phyloP scores from a whole-genome alignment of 2,888 invertebrate species.

The Cryptus viduatorius region DNA sequence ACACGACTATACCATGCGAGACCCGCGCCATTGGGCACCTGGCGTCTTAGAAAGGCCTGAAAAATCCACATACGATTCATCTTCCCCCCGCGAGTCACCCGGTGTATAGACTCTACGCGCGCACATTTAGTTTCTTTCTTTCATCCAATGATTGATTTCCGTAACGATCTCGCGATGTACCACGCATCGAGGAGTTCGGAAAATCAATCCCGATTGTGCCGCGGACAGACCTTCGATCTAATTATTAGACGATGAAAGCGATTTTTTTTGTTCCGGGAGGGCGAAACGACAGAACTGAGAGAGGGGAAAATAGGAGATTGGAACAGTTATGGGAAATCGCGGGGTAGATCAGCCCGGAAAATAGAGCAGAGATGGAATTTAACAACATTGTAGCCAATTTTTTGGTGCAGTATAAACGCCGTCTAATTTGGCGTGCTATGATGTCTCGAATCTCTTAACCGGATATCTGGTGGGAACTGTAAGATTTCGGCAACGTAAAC shows the following conservation, averaged over 20 bases:
- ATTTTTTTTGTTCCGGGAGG: constrained; percentile 11
- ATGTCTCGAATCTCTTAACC: constrained; percentile 8
- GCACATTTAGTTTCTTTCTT: constrained; percentile 1
- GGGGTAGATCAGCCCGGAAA: background rate
- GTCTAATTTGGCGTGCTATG: background rate
- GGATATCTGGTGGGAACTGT: constrained; percentile 7
- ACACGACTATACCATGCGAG: background rate
- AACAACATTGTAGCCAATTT: background rate
- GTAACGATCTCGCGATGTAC: background rate
- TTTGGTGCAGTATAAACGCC: background rate
- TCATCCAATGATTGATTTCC: constrained; percentile 19
- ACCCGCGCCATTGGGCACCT: constrained; percentile 30
- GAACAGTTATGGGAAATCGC: background rate
- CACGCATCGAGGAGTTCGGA: background rate
- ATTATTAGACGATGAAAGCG: constrained; percentile 20
- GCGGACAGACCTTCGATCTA: background rate
- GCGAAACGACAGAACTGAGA: background rate
- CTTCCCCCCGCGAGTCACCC: background rate
- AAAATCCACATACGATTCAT: constrained; percentile 40
- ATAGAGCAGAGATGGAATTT: background rate
- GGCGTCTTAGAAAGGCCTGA: constrained; percentile 22
- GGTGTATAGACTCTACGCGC: background rate
- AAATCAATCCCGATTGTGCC: constrained; percentile 25
- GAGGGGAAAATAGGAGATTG: background rate
- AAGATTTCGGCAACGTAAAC: constrained; percentile 29